Base-by-base conservation (phyloP, 1,140 invertebrate species). In the Schlechtendalia chinensis region DNA sequence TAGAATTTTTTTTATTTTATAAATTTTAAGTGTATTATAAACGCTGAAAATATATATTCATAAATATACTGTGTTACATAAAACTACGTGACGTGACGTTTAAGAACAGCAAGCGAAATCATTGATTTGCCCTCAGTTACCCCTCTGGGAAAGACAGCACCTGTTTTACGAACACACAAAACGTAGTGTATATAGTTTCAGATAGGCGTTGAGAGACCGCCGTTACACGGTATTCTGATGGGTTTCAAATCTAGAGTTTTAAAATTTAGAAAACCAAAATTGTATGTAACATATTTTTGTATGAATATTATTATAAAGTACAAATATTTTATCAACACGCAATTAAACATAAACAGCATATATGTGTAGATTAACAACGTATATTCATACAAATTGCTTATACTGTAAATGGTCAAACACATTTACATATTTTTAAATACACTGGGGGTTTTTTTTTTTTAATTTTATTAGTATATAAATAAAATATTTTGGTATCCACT, bases 121-220 rank as follows among this genome's bases (percentile, higher is more conserved):
- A 79, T 79, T 79, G 75, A 79, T 79, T 79, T 79, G 58, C 63
- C 45, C 45, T 59, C 54, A n/a, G 75, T 63, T 61, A 27, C 75
- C 75, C 74, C 75, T 79, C 69, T 79, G 75, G 75, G 75, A 79
- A 79, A 63, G 58, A 63, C 27, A 61, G 39, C 75, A 79, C 75
- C 75, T 79, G 75, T 79, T 79, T 39, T 79, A 63, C 10, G 53
- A 59, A 59, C 71, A 19, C 17, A 72, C 69, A 72, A 72, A 71
- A 19, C 53, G 50, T 53, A 71, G 47, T 39, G 63, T 67, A 10
- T 53, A 71, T 11, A n/a, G n/a, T 10, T n/a, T 22, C 45, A 54
- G 47, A 29, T 50, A n/a, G 47, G 47, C 4, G 50, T 27, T 4
- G 5, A 69, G 22, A 69, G 14, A 50, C 50, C 14, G 45, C 17